phyloP scores from a whole-genome alignment of 2,888 invertebrate genomes.

The Stenoptilia bipunctidactyla region DNA sequence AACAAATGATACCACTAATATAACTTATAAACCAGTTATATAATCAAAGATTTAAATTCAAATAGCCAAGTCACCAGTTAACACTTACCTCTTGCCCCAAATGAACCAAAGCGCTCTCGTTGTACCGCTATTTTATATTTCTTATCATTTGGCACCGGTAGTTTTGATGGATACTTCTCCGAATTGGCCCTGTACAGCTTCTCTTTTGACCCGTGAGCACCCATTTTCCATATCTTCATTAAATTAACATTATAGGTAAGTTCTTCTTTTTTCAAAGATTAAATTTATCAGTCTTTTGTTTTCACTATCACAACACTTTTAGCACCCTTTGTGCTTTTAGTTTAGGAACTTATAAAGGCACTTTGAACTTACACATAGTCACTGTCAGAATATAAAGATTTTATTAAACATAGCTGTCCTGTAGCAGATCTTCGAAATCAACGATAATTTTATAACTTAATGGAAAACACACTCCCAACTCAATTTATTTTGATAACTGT shows the following conservation, averaged over 20 bases:
- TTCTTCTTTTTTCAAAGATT: not conserved
- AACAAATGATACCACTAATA: too few species aligned
- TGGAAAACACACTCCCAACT: too few species aligned
- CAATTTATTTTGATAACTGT: too few species aligned
- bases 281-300: conserved; percentile 22
- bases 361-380: not conserved
- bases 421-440: not conserved
- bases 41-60: too few species aligned
- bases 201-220: conserved; percentile 83
- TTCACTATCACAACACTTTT: conserved; percentile 13
- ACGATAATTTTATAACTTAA: not conserved
- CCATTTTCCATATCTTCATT: conserved; percentile 72
- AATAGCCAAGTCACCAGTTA: not conserved
- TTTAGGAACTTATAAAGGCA: not conserved
- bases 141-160: conserved; percentile 68
- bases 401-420: too few species aligned
- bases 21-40: too few species aligned
- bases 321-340: not conserved
- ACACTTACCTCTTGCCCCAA: conserved; percentile 75
- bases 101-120: conserved; percentile 78
- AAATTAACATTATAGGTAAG: conserved; percentile 17
- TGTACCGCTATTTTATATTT: conserved; percentile 73
- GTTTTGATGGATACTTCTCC: conserved; percentile 70
- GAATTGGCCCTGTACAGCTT: conserved; percentile 77
- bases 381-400: too few species aligned